Percentiles rank a stretch among this genome's conserved stretches.
These are phyloP conservation scores for Selenia dentaria DNA, from an alignment of 2,888 invertebrate species.

Conservation along the genomic window DNA sequence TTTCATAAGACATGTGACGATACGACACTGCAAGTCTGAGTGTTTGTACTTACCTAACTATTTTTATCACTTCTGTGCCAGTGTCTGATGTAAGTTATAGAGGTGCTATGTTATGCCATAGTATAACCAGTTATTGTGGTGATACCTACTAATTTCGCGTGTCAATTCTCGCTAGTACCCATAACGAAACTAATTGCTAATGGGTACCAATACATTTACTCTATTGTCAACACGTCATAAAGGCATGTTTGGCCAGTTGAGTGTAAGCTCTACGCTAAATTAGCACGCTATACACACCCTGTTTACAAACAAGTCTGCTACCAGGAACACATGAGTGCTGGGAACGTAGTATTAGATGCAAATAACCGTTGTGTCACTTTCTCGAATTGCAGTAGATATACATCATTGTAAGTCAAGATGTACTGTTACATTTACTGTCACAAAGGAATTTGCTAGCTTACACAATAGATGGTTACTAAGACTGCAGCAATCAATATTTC, in stretches of 20 bases:
- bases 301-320: slow-evolving; percentile 29
- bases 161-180: slow-evolving; percentile 1
- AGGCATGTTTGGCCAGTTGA: slow-evolving; percentile 16
- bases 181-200: slow-evolving; percentile 9
- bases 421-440: slow-evolving; percentile 23
- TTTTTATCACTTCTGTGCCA: too few relatives aligned
- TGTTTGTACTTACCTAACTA: too few relatives aligned
- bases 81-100: too few relatives aligned
- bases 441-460: slow-evolving; percentile 8
- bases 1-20: too few relatives aligned
- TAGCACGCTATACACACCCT: slow-evolving; percentile 27
- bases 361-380: slow-evolving; percentile 27
- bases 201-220: slow-evolving; percentile 8
- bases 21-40: too few relatives aligned
- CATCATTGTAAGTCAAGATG: slow-evolving; percentile 11
- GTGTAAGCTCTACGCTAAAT: slow-evolving; percentile 17
- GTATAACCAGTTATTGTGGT: too few relatives aligned
- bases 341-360: slow-evolving; percentile 10
- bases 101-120: too few relatives aligned
- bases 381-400: slow-evolving; percentile 15
- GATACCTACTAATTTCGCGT: too few relatives aligned
- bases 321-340: slow-evolving; percentile 11
- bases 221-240: slow-evolving; percentile 20
- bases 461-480: too few relatives aligned
- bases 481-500: too few relatives aligned